phyloP scores from a whole-genome alignment of 2,113 vertebrate species.

The Oncorhynchus kisutch region DNA sequence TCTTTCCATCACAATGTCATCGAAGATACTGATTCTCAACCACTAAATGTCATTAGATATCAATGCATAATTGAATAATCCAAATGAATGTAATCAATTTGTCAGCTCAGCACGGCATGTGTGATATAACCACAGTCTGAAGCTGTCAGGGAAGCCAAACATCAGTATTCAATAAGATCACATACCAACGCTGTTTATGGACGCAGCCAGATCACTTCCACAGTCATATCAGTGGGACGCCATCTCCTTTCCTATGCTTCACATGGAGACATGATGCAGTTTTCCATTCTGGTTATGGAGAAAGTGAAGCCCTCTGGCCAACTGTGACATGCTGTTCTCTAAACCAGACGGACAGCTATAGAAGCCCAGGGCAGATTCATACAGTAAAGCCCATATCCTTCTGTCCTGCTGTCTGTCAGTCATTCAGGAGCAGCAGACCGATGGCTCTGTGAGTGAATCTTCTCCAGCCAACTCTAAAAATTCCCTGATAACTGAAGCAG shows the following conservation, averaged over 20 bases:
- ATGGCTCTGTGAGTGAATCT: slow-evolving; percentile 18
- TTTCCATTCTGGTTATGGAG: not conserved
- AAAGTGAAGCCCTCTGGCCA: not conserved
- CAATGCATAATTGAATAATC: not conserved
- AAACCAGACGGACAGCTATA: not conserved
- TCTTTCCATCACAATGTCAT: not conserved
- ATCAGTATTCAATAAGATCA: not conserved
- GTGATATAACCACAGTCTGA: not conserved
- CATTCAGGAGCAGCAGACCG: slow-evolving; percentile 22
- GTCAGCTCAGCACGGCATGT: not conserved
- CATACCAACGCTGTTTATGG: not conserved
- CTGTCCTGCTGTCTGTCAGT: slow-evolving; percentile 31
- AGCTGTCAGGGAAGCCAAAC: not conserved
- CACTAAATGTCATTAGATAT: not conserved
- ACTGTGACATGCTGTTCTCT: not conserved
- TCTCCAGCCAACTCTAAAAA: slow-evolving; percentile 39
- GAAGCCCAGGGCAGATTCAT: not conserved
- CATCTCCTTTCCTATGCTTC: not conserved
- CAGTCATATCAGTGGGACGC: no score
- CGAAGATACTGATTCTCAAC: not conserved
- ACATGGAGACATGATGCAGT: not conserved
- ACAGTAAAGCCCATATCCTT: not conserved
- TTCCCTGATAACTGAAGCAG: slow-evolving; percentile 34
- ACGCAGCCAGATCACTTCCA: not conserved
- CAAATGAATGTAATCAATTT: slow-evolving; percentile 9